Evolutionary conservation across 1,140 invertebrate species (phyloP).

Genomic region (Muscidifurax raptorellus): DNA sequence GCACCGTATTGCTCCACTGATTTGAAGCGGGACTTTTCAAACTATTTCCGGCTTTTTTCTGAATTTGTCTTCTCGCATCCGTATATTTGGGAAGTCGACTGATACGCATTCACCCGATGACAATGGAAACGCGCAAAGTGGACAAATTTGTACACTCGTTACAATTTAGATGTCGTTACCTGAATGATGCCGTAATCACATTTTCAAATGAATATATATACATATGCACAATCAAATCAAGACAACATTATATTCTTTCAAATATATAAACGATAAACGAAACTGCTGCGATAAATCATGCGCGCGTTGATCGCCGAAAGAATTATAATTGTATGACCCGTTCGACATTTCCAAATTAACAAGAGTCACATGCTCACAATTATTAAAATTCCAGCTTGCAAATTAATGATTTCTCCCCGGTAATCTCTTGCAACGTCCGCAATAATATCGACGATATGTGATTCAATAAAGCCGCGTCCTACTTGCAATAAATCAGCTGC

Average conservation of each 20-base stretch:
- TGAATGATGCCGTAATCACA: neutral
- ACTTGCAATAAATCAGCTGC: conserved; percentile 27
- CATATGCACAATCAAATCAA: too few relatives aligned
- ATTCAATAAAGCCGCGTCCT: conserved; percentile 26
- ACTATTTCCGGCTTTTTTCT: conserved; percentile 24
- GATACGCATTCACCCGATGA: conserved; percentile 26
- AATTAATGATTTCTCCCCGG: neutral
- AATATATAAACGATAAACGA: too few relatives aligned
- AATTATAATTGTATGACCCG: too few relatives aligned
- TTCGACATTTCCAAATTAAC: too few relatives aligned
- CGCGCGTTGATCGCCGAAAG: neutral
- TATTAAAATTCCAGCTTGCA: neutral
- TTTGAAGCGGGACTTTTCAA: conserved; percentile 1
- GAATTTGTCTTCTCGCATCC: conserved; percentile 26
- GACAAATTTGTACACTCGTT: neutral
- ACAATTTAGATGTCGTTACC: conserved; percentile 28
- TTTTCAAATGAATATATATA: too few relatives aligned
- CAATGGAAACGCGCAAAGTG: neutral
- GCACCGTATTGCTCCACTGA: neutral
- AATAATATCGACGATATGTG: conserved; percentile 25
- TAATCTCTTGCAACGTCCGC: neutral
- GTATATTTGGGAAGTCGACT: conserved; percentile 28
- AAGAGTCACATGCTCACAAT: too few relatives aligned
- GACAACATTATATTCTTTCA: too few relatives aligned
- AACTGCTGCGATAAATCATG: neutral